Evolutionary conservation across 2,888 invertebrate species (phyloP), one percentile per base, ranked within the genome.

Genomic region (Baronia brevicornis): DNA sequence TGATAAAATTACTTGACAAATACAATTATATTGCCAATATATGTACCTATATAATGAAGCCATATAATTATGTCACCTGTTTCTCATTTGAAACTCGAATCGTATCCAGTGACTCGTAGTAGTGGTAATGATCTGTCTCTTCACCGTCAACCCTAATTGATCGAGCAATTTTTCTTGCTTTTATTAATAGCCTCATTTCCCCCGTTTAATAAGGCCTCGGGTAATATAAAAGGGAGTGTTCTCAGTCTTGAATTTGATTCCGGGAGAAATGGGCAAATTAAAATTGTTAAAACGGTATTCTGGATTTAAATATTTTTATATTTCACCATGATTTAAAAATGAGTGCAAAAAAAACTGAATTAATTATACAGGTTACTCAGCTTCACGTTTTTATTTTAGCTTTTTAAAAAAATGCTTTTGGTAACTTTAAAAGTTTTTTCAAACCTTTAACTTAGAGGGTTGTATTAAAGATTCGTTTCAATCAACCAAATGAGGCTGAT

Each of bases 161-260:
- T 64, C 48, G 44, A 50, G 54, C 57, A 50, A 62, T 58, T 58
- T 60, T 58, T 54, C 54, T 49, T 50, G 51, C 48, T 48, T 42
- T 56, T 55, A 63, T 60, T 60, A 63, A 64, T 63, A 46, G 36
- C 18, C 30, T 36, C 30, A 30, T 36, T 36, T 30, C 26, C 36
- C 36, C 22, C 27, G 30, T 36, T 36, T 36, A 36, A 36, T 36
- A 36, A 36, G 36, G 26, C 22, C 30, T 18, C 26, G 2, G 30
- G 27, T 30, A 36, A 27, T 27, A 36, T 30, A 22, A 36, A 32
- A 27, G 36, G 36, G 13, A 11, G 26, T 30, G 31, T 36, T 36
- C 36, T 27, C 26, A 20, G 25, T 24, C 30, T 13, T 23, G 30
- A 17, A 25, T 26, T 26, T 21, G 17, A 17, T 18, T 22, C 24